Evolutionary conservation across 1,140 invertebrate genomes (phyloP), one percentile per base, ranked within the genome.

Genomic region (Geopemphigus sp.): DNA sequence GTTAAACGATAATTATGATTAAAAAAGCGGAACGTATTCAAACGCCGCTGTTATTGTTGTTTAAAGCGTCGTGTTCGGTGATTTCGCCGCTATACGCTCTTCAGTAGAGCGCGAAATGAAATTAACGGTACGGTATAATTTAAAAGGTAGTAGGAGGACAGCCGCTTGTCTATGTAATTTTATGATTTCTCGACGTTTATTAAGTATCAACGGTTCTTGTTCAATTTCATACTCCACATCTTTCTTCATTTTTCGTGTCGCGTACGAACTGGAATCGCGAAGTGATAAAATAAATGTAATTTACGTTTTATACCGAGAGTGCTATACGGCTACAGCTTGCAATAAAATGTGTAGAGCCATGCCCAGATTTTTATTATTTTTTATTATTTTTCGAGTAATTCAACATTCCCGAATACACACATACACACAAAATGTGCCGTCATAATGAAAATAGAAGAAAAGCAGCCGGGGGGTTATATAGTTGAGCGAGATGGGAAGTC

Each of bases 321-420:
- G 68, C 8, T 39, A 8, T 39, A 8, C 8, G n/a, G 32, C 32
- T 39, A 8, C 50, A 54, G 17, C 24, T 15, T 26, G 66, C 47
- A 53, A 70, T 70, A 70, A 68, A 70, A 53, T 53, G 17, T 53
- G 14, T 68, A 3, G 39, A 66, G 11, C 14, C n/a, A 47, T 15
- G 12, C 32, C 45, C n/a, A 22, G 22, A 50, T 72, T 54, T 72
- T 72, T 70, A 24, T 70, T 68, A 12, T 64, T 50, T 70, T 17
- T 72, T 53, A n/a, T 54, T 72, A 53, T 72, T 72, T 54, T 72
- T 72, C 17, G 24, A 54, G 47, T 72, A 54, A 72, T 53, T 72
- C 50, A 26, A 53, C 24, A 53, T 72, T 72, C 24, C 26, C 19
- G 39, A 68, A 8, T 39, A 4, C 32, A 39, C 32, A 39, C 32